A percentile compares a stretch with the other conserved stretches of the same genome.
phyloP scores from a whole-genome alignment of 2,113 vertebrate species.

The Urocitellus parryii region DNA sequence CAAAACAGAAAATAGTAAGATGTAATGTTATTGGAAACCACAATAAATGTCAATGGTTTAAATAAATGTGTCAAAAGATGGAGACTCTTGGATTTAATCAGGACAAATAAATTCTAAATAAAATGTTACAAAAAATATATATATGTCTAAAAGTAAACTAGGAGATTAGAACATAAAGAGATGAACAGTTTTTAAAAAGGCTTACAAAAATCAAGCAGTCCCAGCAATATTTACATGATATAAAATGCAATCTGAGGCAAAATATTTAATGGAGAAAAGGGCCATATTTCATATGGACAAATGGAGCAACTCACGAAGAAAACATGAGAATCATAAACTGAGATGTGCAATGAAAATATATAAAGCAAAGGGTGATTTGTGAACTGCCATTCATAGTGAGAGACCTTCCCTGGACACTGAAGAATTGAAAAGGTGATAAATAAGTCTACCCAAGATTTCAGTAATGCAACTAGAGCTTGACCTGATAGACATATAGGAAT shows the following conservation, averaged over 20 bases:
- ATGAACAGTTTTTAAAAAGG: neutral
- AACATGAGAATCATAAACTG: neutral
- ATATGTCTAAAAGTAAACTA: no score
- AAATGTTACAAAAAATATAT: neutral
- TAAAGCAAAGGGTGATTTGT: no score
- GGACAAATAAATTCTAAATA: neutral
- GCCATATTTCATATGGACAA: neutral
- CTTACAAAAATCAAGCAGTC: neutral
- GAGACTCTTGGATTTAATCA: neutral
- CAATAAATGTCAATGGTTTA: neutral
- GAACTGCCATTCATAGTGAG: rapidly evolving
- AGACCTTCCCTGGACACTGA: neutral
- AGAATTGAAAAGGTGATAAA: neutral
- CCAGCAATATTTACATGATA: neutral
- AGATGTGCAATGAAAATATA: rapidly evolving
- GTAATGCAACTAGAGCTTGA: neutral
- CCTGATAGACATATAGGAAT: neutral
- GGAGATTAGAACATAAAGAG: neutral
- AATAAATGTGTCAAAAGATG: neutral
- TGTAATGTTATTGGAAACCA: neutral
- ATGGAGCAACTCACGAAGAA: neutral
- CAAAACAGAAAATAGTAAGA: neutral
- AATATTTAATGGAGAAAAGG: neutral
- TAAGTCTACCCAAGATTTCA: neutral
- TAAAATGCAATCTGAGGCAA: neutral